Evolutionary conservation across 1,140 invertebrate genomes (phyloP), one percentile per base, ranked within the genome.

Genomic region (Pissodes strobi): DNA sequence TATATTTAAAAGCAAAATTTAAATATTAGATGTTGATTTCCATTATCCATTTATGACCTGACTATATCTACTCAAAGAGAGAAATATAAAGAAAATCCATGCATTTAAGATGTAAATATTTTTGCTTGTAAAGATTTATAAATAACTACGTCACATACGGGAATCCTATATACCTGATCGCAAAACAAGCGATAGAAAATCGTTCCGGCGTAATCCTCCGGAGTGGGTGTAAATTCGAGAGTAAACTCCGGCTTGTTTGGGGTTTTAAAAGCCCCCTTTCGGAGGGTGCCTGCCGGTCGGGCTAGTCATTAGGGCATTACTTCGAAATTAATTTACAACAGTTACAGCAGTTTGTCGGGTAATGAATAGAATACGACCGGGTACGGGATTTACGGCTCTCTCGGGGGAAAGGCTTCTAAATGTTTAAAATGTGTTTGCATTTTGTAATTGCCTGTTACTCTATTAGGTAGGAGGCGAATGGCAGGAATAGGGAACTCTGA

Each of bases 271-370:
- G 65, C 55, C 66, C 69, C 74, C 65, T 69, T 49, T 63, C 61
- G 72, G 19, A 53, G 60, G 49, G 60, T 34, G 49, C 12, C 5
- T 27, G 49, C 22, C 9, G 66, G 62, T 65, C 66, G 62, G 67
- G 71, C 74, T 76, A 76, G 73, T 76, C 74, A 76, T 76, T 76
- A 76, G 73, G 72, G 73, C 73, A 76, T 76, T 76, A 76, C 73
- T 73, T 68, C 64, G 70, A 75, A 76, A 75, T 76, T 76, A 76
- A 76, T 76, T 76, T 73, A 73, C 74, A 74, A 75, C 70, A 72
- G 73, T 74, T 73, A 75, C 72, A 49, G 46, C 69, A 72, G 69
- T 71, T 71, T 74, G 69, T 73, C 63, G 67, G 67, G 70, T 74
- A 74, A 74, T 73, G 72, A 76, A 76, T 76, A 70, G 70, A 76